Base-by-base conservation (phyloP, 1,140 invertebrate species). In the Bemisia tabaci region DNA sequence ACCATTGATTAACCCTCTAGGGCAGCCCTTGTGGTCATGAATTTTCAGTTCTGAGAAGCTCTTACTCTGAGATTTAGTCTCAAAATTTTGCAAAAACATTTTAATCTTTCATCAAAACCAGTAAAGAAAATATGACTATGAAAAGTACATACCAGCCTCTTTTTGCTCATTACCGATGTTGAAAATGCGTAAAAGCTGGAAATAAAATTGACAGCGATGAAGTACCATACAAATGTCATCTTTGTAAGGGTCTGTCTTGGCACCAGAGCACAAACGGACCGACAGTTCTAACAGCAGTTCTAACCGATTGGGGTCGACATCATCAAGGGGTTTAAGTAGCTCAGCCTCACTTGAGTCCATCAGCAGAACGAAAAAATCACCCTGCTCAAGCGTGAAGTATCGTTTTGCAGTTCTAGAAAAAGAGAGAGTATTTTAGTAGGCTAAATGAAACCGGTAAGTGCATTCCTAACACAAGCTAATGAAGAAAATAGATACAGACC, bases 281-380 rank as follows among this genome's bases (percentile, higher is more conserved):
- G 92, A 91, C 64, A 95, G 80, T 74, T 94, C 93, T 59, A 95
- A 79, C 23, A 96, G 79, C 22, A 90, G 90, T 74, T 92, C 89
- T 61, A 95, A 77, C 72, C 93, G 83, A 65, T 89, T 89, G 11
- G 90, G 88, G 73, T 92, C 83, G n/a, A 95, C 87, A 72, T 92
- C 86, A 75, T 90, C 87, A 68, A 93, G 90, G 73, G 87, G 86
- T 79, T 95, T 94, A 11, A 82, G 86, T 64, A 98, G 78, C 76
- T 97, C 95, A 68, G 90, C 85, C 75, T 95, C 93, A 68, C 94
- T 94, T 65, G 95, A 85, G 76, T 95, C 94, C 87, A 98, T 90
- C 76, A 97, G 94, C 75, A 97, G 93, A 12, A 95, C 87, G 67
- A 94, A 89, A 74, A 95, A 95, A 78, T 95, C 92, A 21, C 94